Percentiles rank a stretch among this genome's conserved stretches.
Conservation (phyloP, 2,113 vertebrate genomes). For the Cinclus cinclus region DNA sequence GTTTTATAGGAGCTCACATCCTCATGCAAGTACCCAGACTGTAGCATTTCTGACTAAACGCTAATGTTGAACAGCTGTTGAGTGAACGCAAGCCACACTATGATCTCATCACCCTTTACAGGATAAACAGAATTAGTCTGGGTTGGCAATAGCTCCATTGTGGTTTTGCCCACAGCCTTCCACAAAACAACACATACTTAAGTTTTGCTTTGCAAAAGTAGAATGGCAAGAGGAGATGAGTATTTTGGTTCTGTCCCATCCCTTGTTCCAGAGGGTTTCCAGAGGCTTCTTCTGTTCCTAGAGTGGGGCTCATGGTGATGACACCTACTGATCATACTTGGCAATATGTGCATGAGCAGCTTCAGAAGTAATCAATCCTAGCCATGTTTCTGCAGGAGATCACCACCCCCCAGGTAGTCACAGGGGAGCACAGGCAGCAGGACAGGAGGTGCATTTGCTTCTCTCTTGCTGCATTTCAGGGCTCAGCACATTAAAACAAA, state of each 20-base stretch:
- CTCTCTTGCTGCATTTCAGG: neutral
- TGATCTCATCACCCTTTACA: slow-evolving; percentile 57
- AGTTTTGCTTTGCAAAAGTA: neutral
- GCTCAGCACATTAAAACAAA: neutral
- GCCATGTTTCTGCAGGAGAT: neutral
- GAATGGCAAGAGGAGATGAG: neutral
- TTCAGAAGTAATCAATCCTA: neutral
- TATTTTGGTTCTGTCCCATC: neutral
- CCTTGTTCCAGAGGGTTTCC: neutral
- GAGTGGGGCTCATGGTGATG: neutral
- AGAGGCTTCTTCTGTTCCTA: neutral
- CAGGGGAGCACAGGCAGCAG: neutral
- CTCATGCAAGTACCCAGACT: neutral
- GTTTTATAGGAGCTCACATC: neutral
- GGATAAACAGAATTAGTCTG: slow-evolving; percentile 46
- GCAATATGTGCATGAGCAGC: neutral
- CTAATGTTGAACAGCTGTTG: slow-evolving; percentile 59
- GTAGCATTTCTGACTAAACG: neutral
- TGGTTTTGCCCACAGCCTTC: slow-evolving; percentile 42
- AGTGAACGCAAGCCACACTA: neutral
- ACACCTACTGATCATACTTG: neutral
- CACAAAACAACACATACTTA: neutral
- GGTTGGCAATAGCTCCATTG: neutral
- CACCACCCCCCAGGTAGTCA: neutral
- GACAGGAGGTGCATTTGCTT: neutral